Base-by-base conservation (phyloP, 2,113 vertebrate species). In the Leptobrachium ailaonicum region DNA sequence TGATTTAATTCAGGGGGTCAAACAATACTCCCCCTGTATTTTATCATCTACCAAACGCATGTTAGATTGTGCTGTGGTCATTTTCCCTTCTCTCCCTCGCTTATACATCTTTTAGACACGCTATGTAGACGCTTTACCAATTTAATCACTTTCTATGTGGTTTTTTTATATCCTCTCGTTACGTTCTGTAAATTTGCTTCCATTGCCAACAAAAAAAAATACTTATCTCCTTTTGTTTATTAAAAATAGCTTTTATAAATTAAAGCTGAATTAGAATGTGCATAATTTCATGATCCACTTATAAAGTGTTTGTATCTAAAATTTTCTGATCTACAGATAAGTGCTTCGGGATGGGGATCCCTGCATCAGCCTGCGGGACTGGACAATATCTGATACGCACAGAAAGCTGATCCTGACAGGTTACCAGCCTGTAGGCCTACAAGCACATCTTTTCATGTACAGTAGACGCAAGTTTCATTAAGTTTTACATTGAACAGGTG, bases 401-500 rank as follows among this genome's bases (percentile, higher is more conserved):
- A 45, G 12, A n/a, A 12, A 11, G 77, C 44, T 54, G 64, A 72
- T 8, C 56, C 69, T 71, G 69, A 54, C 69, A 79, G 8, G 4
- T 79, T 45, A 50, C 76, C 42, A 41, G 20, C 32, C 53, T 41
- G 32, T 14, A 14, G 56, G 12, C 62, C 63, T 66, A 53, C 43
- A 54, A 71, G 20, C n/a, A 20, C 68, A 10, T 79, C 69, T 44
- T 44, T 42, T 71, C 53, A 71, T 79, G 53, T 79, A 79, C 43
- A 71, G 68, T 20, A n/a, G 64, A 63, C 12, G 58, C 41, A 44
- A 69, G 54, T 42, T 64, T 58, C 68, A 53, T 79, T 32, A 79
- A 32, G 32, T 47, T 71, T 69, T 64, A 72, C 77, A 79, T 41
- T 64, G 45, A 72, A n/a, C 77, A 79, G 77, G 77, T 79, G 77